Evolutionary conservation across 2,797 vertebrate genomes (phyloP).

Genomic region (Enteromius unitaeniatus): DNA sequence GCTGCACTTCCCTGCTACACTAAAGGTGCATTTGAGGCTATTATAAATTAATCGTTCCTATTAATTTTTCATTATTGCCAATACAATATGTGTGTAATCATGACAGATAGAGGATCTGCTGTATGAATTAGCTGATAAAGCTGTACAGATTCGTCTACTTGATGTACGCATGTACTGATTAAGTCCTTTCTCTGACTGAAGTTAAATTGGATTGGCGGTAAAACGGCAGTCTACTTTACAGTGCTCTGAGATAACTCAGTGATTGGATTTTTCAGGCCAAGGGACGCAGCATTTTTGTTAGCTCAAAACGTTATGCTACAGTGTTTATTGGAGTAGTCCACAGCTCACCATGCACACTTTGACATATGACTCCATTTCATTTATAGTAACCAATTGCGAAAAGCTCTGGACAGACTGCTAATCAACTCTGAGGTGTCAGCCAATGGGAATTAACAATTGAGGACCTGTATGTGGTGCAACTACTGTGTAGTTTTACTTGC

Average conservation of each 20-base stretch:
- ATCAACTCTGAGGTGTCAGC: not conserved
- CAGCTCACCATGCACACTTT: conserved; percentile 18
- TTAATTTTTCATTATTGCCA: conserved; percentile 71
- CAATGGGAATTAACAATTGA: not conserved
- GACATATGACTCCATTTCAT: conserved; percentile 42
- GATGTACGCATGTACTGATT: conserved; percentile 2
- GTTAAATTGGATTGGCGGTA: conserved; percentile 33
- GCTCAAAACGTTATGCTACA: conserved; percentile 34
- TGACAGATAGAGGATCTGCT: conserved; percentile 41
- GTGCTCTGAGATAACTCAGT: conserved; percentile 14
- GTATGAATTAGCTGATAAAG: conserved; percentile 60
- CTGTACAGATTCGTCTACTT: not conserved
- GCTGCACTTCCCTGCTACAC: conserved; percentile 52
- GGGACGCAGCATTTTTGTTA: conserved; percentile 26
- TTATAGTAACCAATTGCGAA: not conserved
- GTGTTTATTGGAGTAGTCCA: conserved; percentile 32
- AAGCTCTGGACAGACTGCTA: conserved; percentile 7
- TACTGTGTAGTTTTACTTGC: not conserved
- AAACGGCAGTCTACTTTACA: conserved; percentile 44
- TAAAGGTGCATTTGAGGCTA: conserved; percentile 64
- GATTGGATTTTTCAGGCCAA: conserved; percentile 41
- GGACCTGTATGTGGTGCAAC: not conserved
- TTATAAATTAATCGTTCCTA: conserved; percentile 66
- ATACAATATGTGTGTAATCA: conserved; percentile 58
- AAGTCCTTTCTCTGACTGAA: conserved; percentile 10